These are phyloP conservation scores for Drosophila auraria DNA, from an alignment of 1,140 invertebrate species.

Conservation along the genomic window DNA sequence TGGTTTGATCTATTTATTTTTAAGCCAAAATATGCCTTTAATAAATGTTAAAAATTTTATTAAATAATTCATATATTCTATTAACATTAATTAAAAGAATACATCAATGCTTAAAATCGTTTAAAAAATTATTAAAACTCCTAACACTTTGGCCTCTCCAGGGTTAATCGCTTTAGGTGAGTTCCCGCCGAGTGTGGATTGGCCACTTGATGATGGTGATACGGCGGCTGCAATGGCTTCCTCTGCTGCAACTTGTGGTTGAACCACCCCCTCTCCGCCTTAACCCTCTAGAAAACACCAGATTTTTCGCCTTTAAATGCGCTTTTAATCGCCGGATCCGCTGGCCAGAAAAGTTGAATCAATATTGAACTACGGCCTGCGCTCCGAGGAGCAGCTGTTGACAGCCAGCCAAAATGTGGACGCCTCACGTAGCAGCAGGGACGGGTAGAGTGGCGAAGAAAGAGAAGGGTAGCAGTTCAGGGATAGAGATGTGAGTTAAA, in stretches of 20 bases:
- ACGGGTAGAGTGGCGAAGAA: background rate
- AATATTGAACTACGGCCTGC: slow-evolving; percentile 74
- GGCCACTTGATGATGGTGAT: slow-evolving; percentile 17
- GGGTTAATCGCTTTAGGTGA: slow-evolving; percentile 20
- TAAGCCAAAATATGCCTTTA: no score
- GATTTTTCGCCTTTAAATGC: slow-evolving; percentile 63
- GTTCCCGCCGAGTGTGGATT: slow-evolving; percentile 23
- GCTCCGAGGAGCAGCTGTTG: slow-evolving; percentile 66
- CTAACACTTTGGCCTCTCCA: background rate
- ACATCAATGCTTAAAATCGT: background rate
- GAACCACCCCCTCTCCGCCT: background rate
- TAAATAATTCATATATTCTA: background rate
- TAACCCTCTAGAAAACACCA: background rate
- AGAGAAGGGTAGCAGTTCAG: background rate
- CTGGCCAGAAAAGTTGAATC: slow-evolving; percentile 66
- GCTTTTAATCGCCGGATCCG: slow-evolving; percentile 68
- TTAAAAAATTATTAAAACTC: background rate
- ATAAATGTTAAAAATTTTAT: no score
- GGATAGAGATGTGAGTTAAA: slow-evolving; percentile 3
- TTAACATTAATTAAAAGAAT: background rate
- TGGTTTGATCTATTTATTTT: no score
- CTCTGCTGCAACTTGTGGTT: slow-evolving; percentile 51
- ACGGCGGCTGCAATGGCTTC: background rate
- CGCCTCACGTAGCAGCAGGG: slow-evolving; percentile 50
- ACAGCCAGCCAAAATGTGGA: slow-evolving; percentile 53